A percentile compares a stretch with the other conserved stretches of the same genome.
These are phyloP conservation scores for Spea bombifrons DNA, from an alignment of 2,113 vertebrate species.

Conservation along the genomic window DNA sequence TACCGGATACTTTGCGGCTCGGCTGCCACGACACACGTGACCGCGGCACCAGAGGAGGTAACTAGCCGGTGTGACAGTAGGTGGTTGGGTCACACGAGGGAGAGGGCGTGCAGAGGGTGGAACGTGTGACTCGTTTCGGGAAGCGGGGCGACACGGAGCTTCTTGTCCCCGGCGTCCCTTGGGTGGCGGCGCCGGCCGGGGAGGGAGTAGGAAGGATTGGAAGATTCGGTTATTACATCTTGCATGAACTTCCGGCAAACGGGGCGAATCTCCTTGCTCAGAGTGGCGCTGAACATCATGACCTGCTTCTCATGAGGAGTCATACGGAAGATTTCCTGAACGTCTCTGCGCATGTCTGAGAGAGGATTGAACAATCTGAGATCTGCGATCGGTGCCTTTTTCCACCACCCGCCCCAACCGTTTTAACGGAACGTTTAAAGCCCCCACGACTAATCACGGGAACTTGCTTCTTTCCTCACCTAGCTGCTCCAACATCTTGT, in stretches of 20 bases:
- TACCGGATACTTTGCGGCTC: not conserved
- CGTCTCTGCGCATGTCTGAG: slow-evolving; percentile 79
- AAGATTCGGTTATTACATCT: slow-evolving; percentile 71
- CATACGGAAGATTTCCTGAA: slow-evolving; percentile 84
- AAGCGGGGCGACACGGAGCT: slow-evolving; percentile 50
- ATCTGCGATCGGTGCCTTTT: too few relatives aligned
- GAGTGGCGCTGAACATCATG: slow-evolving; percentile 84
- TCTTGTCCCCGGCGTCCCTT: slow-evolving; percentile 48
- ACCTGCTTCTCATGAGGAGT: slow-evolving; percentile 83
- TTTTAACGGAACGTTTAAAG: too few relatives aligned
- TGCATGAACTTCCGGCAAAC: slow-evolving; percentile 87
- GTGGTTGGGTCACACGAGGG: slow-evolving; percentile 34
- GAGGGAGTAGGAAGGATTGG: slow-evolving; percentile 46
- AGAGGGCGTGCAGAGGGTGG: slow-evolving; percentile 11
- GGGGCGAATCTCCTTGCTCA: slow-evolving; percentile 81
- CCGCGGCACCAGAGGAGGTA: slow-evolving; percentile 47
- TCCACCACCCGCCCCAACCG: not conserved
- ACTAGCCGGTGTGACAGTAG: slow-evolving; percentile 51
- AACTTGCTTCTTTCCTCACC: slow-evolving; percentile 59
- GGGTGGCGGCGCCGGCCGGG: slow-evolving; percentile 13
- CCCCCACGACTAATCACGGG: too few relatives aligned
- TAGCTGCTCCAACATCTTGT: slow-evolving; percentile 83
- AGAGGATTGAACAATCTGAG: too few relatives aligned
- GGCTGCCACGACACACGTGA: slow-evolving; percentile 50
- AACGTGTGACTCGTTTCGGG: slow-evolving; percentile 49